Evolutionary conservation across 2,113 vertebrate species (phyloP).

Genomic region (Scortum barcoo): DNA sequence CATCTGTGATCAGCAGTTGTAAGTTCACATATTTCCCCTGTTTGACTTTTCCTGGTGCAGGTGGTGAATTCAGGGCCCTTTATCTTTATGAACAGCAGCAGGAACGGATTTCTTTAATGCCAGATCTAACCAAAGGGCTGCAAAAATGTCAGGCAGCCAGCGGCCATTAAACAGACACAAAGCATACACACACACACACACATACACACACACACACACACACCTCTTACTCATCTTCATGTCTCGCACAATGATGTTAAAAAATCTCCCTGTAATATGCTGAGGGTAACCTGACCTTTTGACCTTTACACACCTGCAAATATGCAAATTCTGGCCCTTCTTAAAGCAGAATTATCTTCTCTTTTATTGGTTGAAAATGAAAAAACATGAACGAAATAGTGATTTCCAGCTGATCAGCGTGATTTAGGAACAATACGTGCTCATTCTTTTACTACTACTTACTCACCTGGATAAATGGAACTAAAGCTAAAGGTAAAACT

Average conservation of each 20-base stretch:
- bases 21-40: background rate
- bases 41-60: constrained; percentile 22
- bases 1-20: background rate
- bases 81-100: constrained; percentile 31
- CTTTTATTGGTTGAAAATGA: background rate
- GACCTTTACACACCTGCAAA: constrained; percentile 7
- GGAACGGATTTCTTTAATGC: constrained; percentile 60
- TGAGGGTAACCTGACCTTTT: constrained; percentile 34
- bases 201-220: background rate
- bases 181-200: background rate
- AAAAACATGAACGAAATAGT: background rate
- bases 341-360: background rate
- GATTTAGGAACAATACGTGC: too few species aligned
- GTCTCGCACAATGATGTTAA: background rate
- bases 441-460: too few species aligned
- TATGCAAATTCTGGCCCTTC: background rate
- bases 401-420: background rate
- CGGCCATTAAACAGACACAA: constrained; percentile 15
- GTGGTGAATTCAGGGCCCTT: constrained; percentile 7
- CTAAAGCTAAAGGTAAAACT: background rate
- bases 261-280: background rate
- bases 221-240: background rate
- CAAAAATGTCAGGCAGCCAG: constrained; percentile 64
- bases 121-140: constrained; percentile 59
- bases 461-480: background rate